A percentile compares a stretch with the other conserved stretches of the same genome.
phyloP scores from a whole-genome alignment of 2,113 vertebrate species.

The Platycercus adscitus region DNA sequence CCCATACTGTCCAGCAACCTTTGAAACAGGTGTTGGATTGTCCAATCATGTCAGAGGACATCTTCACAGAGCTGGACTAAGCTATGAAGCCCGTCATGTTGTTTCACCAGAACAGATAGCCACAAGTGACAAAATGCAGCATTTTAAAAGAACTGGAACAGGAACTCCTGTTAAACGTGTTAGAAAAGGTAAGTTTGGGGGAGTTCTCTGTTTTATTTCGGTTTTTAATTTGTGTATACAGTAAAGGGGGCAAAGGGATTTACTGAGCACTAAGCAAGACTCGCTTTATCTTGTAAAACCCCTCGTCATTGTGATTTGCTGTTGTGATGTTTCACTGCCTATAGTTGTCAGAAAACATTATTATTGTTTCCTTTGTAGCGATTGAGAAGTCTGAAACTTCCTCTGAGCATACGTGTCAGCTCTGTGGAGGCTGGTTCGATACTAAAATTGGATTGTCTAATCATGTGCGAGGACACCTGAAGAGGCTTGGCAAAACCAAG shows the following conservation, averaged over 20 bases:
- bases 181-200: constrained; percentile 85
- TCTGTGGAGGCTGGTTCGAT: constrained; percentile 93
- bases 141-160: constrained; percentile 85
- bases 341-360: not conserved
- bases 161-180: constrained; percentile 82
- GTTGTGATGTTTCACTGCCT: not conserved
- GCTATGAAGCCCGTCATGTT: constrained; percentile 92
- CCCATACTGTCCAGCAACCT: constrained; percentile 91
- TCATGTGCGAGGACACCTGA: constrained; percentile 93
- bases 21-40: constrained; percentile 92
- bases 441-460: constrained; percentile 95
- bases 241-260: not conserved
- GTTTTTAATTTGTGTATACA: not conserved
- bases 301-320: not conserved
- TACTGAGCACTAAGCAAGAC: not conserved
- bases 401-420: constrained; percentile 88
- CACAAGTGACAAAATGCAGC: constrained; percentile 87
- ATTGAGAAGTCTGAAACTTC: constrained; percentile 87
- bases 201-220: not conserved
- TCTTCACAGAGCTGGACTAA: constrained; percentile 91
- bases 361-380: constrained; percentile 74
- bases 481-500: constrained; percentile 88
- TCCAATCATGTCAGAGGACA: constrained; percentile 94
- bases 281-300: not conserved
- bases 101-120: constrained; percentile 93